A percentile compares a stretch with the other conserved stretches of the same genome.
Conservation (phyloP, 2,888 invertebrate genomes). For the Tachystola acroxantha region DNA sequence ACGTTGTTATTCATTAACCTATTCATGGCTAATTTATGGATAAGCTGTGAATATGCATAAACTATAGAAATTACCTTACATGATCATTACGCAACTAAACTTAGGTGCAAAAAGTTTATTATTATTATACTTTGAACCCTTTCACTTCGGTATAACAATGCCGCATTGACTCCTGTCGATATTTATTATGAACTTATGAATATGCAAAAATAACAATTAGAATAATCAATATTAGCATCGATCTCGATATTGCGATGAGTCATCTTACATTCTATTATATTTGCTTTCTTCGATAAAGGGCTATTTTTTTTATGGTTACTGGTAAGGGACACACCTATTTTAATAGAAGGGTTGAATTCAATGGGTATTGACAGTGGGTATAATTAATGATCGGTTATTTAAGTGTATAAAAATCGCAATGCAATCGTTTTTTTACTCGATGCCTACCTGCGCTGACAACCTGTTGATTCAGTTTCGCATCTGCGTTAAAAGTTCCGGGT, state of each 20-base stretch:
- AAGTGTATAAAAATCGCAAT: too few species aligned
- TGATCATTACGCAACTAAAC: too few species aligned
- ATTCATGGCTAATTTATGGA: slow-evolving; percentile 37
- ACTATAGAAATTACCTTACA: too few species aligned
- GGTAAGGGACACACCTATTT: slow-evolving; percentile 12
- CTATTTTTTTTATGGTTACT: slow-evolving; percentile 9
- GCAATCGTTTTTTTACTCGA: too few species aligned
- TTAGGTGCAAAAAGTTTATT: slow-evolving; percentile 5
- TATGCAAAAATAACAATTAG: slow-evolving; percentile 71
- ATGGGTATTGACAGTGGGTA: slow-evolving; percentile 11
- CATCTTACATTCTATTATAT: slow-evolving; percentile 44
- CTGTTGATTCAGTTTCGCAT: too few species aligned
- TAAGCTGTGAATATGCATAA: slow-evolving; percentile 63
- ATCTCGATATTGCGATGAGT: slow-evolving; percentile 44
- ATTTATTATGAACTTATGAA: slow-evolving; percentile 44
- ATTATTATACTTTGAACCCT: slow-evolving; percentile 22
- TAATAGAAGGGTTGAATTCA: slow-evolving; percentile 13
- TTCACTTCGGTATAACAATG: slow-evolving; percentile 13
- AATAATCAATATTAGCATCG: slow-evolving; percentile 56
- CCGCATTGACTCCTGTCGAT: slow-evolving; percentile 21
- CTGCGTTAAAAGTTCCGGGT: too few species aligned
- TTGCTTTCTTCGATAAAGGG: slow-evolving; percentile 10
- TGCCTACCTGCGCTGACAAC: too few species aligned
- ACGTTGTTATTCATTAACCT: neutral
- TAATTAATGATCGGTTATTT: neutral